Base-by-base conservation (phyloP, 2,888 invertebrate species). In the Esperia sulphurella region DNA sequence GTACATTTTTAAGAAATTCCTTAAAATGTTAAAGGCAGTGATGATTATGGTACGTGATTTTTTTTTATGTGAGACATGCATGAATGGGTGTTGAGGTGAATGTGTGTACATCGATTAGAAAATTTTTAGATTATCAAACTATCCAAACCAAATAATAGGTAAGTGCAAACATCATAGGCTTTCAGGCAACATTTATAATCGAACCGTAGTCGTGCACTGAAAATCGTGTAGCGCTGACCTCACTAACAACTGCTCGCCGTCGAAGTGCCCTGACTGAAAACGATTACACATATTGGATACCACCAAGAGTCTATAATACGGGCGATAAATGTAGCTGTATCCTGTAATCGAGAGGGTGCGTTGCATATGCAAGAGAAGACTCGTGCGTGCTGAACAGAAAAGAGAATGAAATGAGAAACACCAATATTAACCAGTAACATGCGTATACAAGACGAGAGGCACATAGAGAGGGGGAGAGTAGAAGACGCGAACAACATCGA, bases 401-500 rank as follows among this genome's bases (percentile, higher is more conserved):
- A 79, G 64, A 79, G 72, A 70, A 80, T 81, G 78, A 71, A 86
- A 79, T 82, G 77, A 81, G 69, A 77, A 73, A 85, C 83, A 85
- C 78, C 83, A 79, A 85, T 71, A 75, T 64, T 71, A 73, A 76
- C 77, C 77, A 75, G 78, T 79, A 70, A 76, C 88, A 89, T 88
- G 88, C 88, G 78, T 72, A 76, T 72, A 83, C 83, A 82, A 86
- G 81, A 88, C 85, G 79, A 76, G 69, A 86, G 82, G 83, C 84
- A 79, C 79, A 83, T 66, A 83, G 74, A 83, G 75, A 81, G 76
- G 76, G 72, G 68, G 65, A 72, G 68, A 79, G 73, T 65, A 78
- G 85, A 86, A 83, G 85, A 86, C 86, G 79, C 77, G 81, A 79
- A 13, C 79, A 78, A 87, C 86, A 87, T 80, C 80, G 80, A 85